Percentiles rank a stretch among this genome's conserved stretches.
Evolutionary conservation across 2,113 vertebrate species (phyloP).

Genomic region (Gambusia holbrooki): DNA sequence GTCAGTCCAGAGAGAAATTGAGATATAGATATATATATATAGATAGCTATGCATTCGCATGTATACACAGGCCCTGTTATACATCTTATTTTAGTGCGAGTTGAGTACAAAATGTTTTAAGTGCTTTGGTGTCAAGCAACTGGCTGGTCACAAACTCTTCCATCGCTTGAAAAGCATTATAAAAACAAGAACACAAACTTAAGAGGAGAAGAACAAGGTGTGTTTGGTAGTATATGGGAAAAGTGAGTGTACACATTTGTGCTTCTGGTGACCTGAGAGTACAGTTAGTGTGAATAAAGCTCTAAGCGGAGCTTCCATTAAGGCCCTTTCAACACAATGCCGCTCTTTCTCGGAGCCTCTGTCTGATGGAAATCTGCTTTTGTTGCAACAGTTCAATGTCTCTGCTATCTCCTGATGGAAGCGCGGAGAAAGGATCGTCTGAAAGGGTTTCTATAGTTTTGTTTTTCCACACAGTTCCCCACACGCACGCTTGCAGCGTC

Average conservation of each 20-base stretch:
- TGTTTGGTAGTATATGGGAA: slow-evolving; percentile 43
- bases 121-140: slow-evolving; percentile 38
- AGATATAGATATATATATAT: no score
- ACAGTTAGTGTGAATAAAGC: slow-evolving; percentile 70
- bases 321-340: slow-evolving; percentile 68
- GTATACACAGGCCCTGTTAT: neutral
- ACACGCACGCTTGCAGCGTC: slow-evolving; percentile 43
- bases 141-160: slow-evolving; percentile 45
- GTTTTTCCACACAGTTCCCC: slow-evolving; percentile 54
- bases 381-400: slow-evolving; percentile 73
- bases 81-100: slow-evolving; percentile 15
- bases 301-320: slow-evolving; percentile 73
- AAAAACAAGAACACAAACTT: slow-evolving; percentile 43
- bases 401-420: slow-evolving; percentile 72
- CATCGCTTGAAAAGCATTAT: slow-evolving; percentile 41
- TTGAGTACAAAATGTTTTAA: slow-evolving; percentile 43
- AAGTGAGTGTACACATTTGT: slow-evolving; percentile 37
- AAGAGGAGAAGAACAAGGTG: slow-evolving; percentile 24
- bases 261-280: slow-evolving; percentile 48
- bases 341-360: slow-evolving; percentile 62
- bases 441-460: slow-evolving; percentile 70
- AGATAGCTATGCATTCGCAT: no score
- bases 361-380: slow-evolving; percentile 76
- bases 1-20: neutral
- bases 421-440: slow-evolving; percentile 58